Base-by-base conservation (phyloP, 2,888 invertebrate species). In the Dolomedes plantarius region DNA sequence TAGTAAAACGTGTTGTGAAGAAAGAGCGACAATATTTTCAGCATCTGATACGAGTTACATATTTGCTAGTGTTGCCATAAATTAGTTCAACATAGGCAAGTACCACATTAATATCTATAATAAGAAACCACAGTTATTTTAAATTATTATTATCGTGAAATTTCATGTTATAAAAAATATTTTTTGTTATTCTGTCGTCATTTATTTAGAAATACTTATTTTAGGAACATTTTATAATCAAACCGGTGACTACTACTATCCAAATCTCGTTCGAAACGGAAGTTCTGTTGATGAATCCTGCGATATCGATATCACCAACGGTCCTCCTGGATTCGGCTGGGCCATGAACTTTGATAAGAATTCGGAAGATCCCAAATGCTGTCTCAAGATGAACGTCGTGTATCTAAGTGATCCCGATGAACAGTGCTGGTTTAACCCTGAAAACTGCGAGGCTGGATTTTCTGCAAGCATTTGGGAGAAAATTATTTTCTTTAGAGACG, bases 401-500 rank as follows among this genome's bases (percentile, higher is more conserved):
- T 67, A 56, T 0, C 73, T 46, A 11, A 56, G 31, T 11, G 27
- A 27, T 28, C 28, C 31, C 0, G 89, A 89, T 39, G 31, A 56
- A 7, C n/a, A 65, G 0, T 89, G 89, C 50, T 88, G 86, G 65
- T 27, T 19, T 0, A 80, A 89, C 74, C 89, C 89, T 3, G 46
- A 6, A 11, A 32, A 87, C 23, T 89, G 89, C 65, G 11, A 19
- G 0, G 28, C 69, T 0, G 89, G 89, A 27, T 39, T 89, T 28
- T 89, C 89, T 0, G 28, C 88, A 28, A 86, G 86, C 65, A 86
- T 89, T n/a, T 89, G 89, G 89, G 72, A 71, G 19, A 88, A 85
- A 29, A 71, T 78, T 0, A 68, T 39, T 9, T 88, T 88, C 65
- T 39, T 64, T 16, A 75, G 82, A 39, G 19, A 74, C 16, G 86